These are phyloP conservation scores for Premnoplex brunnescens DNA, from an alignment of 2,797 vertebrate genomes.

Conservation along the genomic window DNA sequence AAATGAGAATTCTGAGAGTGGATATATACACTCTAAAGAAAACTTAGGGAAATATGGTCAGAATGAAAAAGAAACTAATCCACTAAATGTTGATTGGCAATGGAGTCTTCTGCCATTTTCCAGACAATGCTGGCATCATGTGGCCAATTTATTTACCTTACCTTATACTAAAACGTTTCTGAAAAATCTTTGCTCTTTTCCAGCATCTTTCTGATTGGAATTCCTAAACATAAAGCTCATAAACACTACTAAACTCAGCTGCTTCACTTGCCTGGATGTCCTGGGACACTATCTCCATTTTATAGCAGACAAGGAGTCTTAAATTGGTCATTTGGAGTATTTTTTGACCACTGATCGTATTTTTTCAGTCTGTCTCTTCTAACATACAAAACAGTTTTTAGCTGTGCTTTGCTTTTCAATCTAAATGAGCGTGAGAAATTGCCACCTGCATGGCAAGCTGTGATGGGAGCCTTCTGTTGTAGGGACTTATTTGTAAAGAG, in stretches of 20 bases:
- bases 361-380: not conserved
- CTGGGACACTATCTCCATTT: not conserved
- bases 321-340: not conserved
- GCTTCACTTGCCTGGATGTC: not conserved
- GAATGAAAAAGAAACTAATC: not conserved
- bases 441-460: not conserved
- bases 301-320: not conserved
- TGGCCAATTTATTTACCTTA: conserved; percentile 15
- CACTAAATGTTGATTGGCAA: not conserved
- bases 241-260: not conserved
- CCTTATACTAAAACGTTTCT: not conserved
- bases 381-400: not conserved
- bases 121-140: conserved; percentile 62
- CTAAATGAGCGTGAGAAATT: not conserved
- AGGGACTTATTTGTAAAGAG: accelerated
- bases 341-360: not conserved
- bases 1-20: not conserved
- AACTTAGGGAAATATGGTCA: accelerated
- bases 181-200: not conserved
- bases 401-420: not conserved
- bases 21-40: not conserved
- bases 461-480: not conserved
- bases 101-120: not conserved
- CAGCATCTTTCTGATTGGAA: not conserved
- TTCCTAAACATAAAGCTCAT: not conserved